phyloP scores from a whole-genome alignment of 2,888 invertebrate genomes.

The Synanthedon formicaeformis region DNA sequence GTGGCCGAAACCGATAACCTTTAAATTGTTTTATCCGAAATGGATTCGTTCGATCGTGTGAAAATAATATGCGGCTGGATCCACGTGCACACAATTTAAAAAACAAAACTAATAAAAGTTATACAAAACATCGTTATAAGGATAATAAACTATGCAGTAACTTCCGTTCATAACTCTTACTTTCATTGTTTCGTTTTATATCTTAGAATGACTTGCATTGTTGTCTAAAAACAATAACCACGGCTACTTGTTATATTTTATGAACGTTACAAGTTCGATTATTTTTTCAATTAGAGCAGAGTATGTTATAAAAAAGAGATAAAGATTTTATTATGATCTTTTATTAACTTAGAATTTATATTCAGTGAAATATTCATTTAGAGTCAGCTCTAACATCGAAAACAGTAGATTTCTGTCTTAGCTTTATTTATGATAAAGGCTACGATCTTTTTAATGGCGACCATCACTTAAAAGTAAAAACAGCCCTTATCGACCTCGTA shows the following conservation, averaged over 20 bases:
- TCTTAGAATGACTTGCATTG: conserved; percentile 1
- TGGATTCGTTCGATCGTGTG: conserved; percentile 55
- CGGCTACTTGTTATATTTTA: conserved; percentile 7
- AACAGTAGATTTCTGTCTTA: too few relatives aligned
- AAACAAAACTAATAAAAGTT: too few relatives aligned
- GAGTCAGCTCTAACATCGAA: too few relatives aligned
- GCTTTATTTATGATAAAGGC: too few relatives aligned
- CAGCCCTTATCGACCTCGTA: too few relatives aligned
- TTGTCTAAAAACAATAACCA: conserved; percentile 26
- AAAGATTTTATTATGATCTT: too few relatives aligned
- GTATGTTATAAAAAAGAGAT: too few relatives aligned
- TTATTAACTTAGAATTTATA: too few relatives aligned
- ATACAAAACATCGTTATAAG: conserved; percentile 4
- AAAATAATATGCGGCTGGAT: conserved; percentile 34
- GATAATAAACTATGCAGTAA: conserved; percentile 12
- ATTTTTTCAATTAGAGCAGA: not conserved
- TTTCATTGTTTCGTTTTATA: conserved; percentile 16
- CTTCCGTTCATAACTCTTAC: conserved; percentile 18
- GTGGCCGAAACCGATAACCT: conserved; percentile 57
- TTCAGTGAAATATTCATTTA: too few relatives aligned
- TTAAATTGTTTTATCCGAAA: conserved; percentile 61
- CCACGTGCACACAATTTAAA: not conserved
- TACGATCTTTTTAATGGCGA: too few relatives aligned
- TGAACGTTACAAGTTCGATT: not conserved
- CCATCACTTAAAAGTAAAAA: too few relatives aligned